Percentiles rank a stretch among this genome's conserved stretches.
Conservation (phyloP, 1,140 invertebrate genomes). For the Popillia japonica region DNA sequence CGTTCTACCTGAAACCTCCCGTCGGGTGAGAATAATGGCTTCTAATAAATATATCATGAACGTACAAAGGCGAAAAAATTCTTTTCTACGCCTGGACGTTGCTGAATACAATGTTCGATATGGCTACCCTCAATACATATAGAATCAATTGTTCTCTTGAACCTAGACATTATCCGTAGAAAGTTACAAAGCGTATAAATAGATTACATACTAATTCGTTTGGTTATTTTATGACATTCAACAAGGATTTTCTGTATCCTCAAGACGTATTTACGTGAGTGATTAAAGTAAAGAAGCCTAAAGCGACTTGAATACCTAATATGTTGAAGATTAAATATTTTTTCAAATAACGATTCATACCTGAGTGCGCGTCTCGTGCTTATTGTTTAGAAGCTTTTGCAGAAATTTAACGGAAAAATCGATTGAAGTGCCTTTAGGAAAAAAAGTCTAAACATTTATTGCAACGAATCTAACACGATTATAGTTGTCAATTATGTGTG, state of each 20-base stretch:
- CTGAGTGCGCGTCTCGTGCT: too few species aligned
- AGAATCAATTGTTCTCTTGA: constrained; percentile 15
- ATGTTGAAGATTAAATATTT: background rate
- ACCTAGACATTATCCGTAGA: constrained; percentile 29
- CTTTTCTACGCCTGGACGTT: constrained; percentile 35
- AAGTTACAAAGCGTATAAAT: constrained; percentile 28
- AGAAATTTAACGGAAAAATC: background rate
- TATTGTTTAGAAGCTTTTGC: background rate
- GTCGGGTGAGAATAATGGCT: constrained; percentile 38
- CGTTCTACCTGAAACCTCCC: constrained; percentile 34
- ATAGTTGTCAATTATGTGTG: too few species aligned
- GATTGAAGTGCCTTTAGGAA: background rate
- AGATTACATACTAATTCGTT: constrained; percentile 36
- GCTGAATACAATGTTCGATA: constrained; percentile 30
- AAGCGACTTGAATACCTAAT: background rate
- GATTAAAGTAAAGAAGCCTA: background rate
- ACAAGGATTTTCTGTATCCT: constrained; percentile 30
- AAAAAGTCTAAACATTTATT: too few species aligned
- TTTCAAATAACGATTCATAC: too few species aligned
- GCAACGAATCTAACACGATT: too few species aligned
- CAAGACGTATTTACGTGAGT: constrained; percentile 5
- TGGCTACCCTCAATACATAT: constrained; percentile 32
- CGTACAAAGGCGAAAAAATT: constrained; percentile 39
- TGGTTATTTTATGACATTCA: constrained; percentile 20
- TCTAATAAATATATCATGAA: constrained; percentile 38